These are phyloP conservation scores for Drosophila barbarae DNA, from an alignment of 2,888 invertebrate species.

Conservation along the genomic window DNA sequence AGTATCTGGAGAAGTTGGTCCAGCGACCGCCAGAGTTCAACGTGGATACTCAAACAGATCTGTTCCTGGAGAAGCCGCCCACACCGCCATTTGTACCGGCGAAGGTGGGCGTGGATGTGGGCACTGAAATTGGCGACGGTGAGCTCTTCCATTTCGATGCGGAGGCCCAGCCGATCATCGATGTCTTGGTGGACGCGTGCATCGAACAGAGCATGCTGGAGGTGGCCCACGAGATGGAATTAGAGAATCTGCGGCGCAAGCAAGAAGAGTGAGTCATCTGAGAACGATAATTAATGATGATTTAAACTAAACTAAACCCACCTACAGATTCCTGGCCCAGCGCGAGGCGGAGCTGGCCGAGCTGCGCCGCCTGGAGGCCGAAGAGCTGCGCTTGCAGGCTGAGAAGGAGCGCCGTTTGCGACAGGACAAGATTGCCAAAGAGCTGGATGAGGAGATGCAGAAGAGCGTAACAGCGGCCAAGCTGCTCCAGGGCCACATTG, in stretches of 20 bases:
- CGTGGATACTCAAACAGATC: constrained; percentile 92
- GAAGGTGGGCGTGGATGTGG: constrained; percentile 88
- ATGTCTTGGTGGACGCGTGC: constrained; percentile 93
- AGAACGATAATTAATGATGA: constrained; percentile 67
- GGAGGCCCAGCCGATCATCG: constrained; percentile 93
- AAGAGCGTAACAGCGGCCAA: constrained; percentile 90
- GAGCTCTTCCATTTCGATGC: constrained; percentile 96
- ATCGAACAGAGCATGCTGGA: constrained; percentile 93
- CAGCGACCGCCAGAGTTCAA: constrained; percentile 88
- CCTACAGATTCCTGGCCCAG: constrained; percentile 79
- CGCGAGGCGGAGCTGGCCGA: constrained; percentile 91
- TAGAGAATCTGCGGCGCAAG: constrained; percentile 88
- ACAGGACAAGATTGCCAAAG: constrained; percentile 85
- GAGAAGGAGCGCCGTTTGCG: constrained; percentile 88
- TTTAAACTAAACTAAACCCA: not conserved
- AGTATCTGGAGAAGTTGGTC: constrained; percentile 91
- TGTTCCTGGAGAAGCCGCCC: constrained; percentile 89
- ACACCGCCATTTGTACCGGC: constrained; percentile 89
- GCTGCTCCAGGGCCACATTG: constrained; percentile 91
- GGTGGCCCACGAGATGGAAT: constrained; percentile 95
- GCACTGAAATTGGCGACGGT: constrained; percentile 93
- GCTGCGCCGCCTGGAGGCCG: constrained; percentile 88
- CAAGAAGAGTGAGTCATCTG: constrained; percentile 75
- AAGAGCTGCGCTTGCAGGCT: constrained; percentile 85
- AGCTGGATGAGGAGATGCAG: constrained; percentile 87